Percentiles rank a stretch among this genome's conserved stretches.
Evolutionary conservation across 2,888 invertebrate species (phyloP).

Genomic region (Morpho helenor): DNA sequence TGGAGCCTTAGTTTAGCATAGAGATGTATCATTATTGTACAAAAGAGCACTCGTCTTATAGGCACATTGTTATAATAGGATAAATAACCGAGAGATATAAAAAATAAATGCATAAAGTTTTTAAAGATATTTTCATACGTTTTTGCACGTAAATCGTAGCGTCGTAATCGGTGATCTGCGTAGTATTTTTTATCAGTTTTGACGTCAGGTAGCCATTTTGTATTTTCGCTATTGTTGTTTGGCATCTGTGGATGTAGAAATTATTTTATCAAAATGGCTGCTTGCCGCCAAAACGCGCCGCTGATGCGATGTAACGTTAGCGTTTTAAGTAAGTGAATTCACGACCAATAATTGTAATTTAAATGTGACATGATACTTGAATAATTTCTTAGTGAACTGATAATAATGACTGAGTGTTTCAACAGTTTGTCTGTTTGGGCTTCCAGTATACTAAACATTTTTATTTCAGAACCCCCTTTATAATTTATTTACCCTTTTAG

Average conservation of each 20-base stretch:
- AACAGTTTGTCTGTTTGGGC: constrained; percentile 74
- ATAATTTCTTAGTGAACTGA: constrained; percentile 72
- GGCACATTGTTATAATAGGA: constrained; percentile 73
- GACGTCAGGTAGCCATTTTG: constrained; percentile 44
- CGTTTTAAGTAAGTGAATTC: constrained; percentile 66
- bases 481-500: constrained; percentile 26
- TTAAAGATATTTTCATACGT: constrained; percentile 76
- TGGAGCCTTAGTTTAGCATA: constrained; percentile 57
- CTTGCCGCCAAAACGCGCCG: constrained; percentile 42
- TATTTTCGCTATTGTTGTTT: constrained; percentile 27
- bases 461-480: constrained; percentile 48
- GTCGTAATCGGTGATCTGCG: constrained; percentile 45
- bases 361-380: constrained; percentile 60
- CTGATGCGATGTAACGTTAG: constrained; percentile 57
- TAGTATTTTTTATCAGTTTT: constrained; percentile 51
- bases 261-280: constrained; percentile 33
- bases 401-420: constrained; percentile 74
- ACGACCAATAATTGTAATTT: constrained; percentile 78
- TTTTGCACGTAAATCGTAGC: constrained; percentile 72
- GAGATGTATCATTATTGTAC: constrained; percentile 69
- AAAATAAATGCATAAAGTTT: constrained; percentile 69
- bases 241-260: constrained; percentile 20
- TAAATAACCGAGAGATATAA: constrained; percentile 68
- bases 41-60: constrained; percentile 68
- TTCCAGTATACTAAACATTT: constrained; percentile 69